These are phyloP conservation scores for Gymnosoma rotundatum DNA, from an alignment of 2,888 invertebrate genomes.

Conservation along the genomic window DNA sequence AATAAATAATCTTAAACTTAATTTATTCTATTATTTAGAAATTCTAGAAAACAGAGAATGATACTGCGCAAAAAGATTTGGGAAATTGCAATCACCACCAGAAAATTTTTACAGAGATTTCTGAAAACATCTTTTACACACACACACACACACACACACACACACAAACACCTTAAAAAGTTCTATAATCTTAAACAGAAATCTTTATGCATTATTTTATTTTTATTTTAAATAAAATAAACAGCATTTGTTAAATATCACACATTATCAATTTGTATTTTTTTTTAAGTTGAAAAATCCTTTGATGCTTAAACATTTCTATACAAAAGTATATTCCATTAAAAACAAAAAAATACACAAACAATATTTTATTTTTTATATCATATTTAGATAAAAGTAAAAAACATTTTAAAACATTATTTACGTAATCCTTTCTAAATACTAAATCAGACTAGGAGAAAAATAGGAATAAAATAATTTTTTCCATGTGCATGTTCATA, in stretches of 20 bases:
- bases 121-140: no score
- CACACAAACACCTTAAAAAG: no score
- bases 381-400: conserved; percentile 17
- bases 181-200: no score
- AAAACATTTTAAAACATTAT: conserved; percentile 26
- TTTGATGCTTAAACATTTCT: conserved; percentile 45
- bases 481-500: conserved; percentile 1
- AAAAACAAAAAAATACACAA: conserved; percentile 33
- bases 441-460: conserved; percentile 51
- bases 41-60: no score
- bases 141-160: no score
- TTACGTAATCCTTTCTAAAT: conserved; percentile 60
- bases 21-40: no score
- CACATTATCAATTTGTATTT: conserved; percentile 39
- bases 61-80: no score
- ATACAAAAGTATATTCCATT: conserved; percentile 57
- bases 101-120: no score
- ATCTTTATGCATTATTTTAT: no score
- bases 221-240: conserved; percentile 8
- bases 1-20: no score
- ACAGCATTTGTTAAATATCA: conserved; percentile 50
- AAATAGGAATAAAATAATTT: conserved; percentile 27
- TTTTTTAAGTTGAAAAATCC: conserved; percentile 21
- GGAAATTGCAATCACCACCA: no score
- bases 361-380: conserved; percentile 12